Percentiles rank a stretch among this genome's conserved stretches.
These are phyloP conservation scores for Papilio elwesi DNA, from an alignment of 2,888 invertebrate genomes.

Conservation along the genomic window DNA sequence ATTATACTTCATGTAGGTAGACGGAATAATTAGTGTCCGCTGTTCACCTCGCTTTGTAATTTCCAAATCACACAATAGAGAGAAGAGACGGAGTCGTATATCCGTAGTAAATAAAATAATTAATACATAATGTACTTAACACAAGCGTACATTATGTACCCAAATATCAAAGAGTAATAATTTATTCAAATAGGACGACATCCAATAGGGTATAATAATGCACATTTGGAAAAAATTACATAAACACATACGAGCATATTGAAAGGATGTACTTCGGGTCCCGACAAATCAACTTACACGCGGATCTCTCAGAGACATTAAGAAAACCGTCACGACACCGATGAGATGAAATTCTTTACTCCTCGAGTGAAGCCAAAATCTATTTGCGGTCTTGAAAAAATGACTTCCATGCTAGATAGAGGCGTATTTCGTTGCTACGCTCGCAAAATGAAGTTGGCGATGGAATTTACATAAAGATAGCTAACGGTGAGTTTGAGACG, in stretches of 20 bases:
- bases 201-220: slow-evolving; percentile 25
- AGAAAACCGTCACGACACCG: slow-evolving; percentile 70
- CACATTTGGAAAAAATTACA: slow-evolving; percentile 36
- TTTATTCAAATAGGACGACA: slow-evolving; percentile 17
- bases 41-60: no score
- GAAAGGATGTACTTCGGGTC: slow-evolving; percentile 44
- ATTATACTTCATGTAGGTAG: no score
- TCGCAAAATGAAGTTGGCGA: slow-evolving; percentile 60
- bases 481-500: slow-evolving; percentile 69
- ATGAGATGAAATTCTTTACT: slow-evolving; percentile 63
- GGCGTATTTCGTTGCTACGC: slow-evolving; percentile 40
- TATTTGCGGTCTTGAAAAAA: slow-evolving; percentile 47
- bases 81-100: neutral
- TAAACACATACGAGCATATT: slow-evolving; percentile 44
- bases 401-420: slow-evolving; percentile 40
- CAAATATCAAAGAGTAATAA: neutral
- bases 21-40: no score
- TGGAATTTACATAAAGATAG: slow-evolving; percentile 81
- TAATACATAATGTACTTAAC: neutral
- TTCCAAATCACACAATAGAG: no score
- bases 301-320: slow-evolving; percentile 60
- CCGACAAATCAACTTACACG: slow-evolving; percentile 66
- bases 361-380: slow-evolving; percentile 49
- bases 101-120: neutral
- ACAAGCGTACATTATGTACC: no score